phyloP scores from a whole-genome alignment of 2,113 vertebrate species.

The Bettongia penicillata region DNA sequence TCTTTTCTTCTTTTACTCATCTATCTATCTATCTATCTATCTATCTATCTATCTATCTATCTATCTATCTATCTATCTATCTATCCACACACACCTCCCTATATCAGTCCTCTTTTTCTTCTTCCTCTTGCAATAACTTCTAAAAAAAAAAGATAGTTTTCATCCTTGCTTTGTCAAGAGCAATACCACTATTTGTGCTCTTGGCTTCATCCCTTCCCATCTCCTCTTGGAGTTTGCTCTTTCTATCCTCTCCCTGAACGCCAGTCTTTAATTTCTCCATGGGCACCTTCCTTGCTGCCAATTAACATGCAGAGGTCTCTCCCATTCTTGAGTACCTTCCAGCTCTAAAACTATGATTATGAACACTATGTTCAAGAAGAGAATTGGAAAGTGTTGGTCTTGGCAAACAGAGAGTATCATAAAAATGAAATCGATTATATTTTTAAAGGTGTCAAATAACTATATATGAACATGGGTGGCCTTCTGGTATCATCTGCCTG shows the following conservation, averaged over 20 bases:
- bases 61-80: too few species aligned
- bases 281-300: background rate
- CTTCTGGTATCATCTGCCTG: background rate
- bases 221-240: background rate
- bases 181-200: background rate
- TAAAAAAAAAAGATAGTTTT: background rate
- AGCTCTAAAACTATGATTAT: background rate
- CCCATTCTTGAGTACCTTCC: background rate
- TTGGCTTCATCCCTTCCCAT: background rate
- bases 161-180: background rate
- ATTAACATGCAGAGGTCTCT: background rate
- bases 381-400: background rate
- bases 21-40: too few species aligned
- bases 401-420: background rate
- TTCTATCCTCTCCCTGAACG: background rate
- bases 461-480: background rate
- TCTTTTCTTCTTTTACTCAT: too few species aligned
- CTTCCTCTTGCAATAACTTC: background rate
- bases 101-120: background rate
- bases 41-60: too few species aligned
- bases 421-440: background rate
- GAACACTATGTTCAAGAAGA: background rate
- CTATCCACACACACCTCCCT: background rate
- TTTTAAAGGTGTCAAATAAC: background rate
- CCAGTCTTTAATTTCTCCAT: background rate